Evolutionary conservation across 2,113 vertebrate genomes (phyloP).

Genomic region (Xerus inauris): DNA sequence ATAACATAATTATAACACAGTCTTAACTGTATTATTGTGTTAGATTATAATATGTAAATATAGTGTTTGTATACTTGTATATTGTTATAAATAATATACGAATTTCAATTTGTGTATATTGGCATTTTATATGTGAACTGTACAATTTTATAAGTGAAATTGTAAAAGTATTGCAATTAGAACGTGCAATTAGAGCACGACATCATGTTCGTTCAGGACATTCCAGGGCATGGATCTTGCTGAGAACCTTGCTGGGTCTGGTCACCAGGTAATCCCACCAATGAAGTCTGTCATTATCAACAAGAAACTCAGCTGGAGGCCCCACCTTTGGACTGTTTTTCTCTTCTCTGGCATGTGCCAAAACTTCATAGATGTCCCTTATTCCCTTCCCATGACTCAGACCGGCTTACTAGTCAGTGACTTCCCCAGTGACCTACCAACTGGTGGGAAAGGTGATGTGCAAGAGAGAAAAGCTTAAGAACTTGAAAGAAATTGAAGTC

Average conservation of each 20-base stretch:
- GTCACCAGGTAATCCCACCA: not conserved
- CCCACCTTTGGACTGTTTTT: constrained; percentile 3
- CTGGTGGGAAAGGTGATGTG: not conserved
- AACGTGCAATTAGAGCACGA: not conserved
- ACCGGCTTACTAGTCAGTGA: constrained; percentile 12
- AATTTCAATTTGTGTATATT: not conserved
- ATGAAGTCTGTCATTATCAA: not conserved
- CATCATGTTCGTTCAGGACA: not conserved
- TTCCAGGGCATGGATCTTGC: not conserved
- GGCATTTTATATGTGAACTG: not conserved
- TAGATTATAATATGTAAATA: not conserved
- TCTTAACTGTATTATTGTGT: not conserved
- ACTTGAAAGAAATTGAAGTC: not conserved
- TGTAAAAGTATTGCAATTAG: not conserved
- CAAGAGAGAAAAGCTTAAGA: constrained; percentile 33
- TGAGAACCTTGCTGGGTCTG: not conserved
- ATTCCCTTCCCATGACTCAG: constrained; percentile 63
- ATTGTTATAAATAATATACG: not conserved
- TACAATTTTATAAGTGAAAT: not conserved
- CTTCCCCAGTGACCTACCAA: constrained; percentile 42
- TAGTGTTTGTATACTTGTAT: not conserved
- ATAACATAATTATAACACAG: not conserved
- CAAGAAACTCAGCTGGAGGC: not conserved
- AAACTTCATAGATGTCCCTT: not conserved
- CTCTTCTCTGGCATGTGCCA: not conserved